Evolutionary conservation across 2,113 vertebrate species (phyloP), one percentile per base, ranked within the genome.

Genomic region (Chloropsis cyanopogon): DNA sequence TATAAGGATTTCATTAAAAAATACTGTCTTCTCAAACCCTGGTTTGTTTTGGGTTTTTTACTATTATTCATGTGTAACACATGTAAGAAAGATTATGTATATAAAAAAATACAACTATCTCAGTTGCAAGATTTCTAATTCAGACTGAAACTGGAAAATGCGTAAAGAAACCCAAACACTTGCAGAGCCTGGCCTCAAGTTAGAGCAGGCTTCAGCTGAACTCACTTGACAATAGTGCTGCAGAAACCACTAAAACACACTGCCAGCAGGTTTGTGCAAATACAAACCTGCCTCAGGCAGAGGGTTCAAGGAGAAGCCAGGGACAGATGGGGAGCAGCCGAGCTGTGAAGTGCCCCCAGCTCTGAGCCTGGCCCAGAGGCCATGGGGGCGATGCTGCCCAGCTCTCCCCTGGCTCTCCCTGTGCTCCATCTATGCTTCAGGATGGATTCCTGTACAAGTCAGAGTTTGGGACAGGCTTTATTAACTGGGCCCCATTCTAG

Each of bases 331-430:
- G 44, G 53, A 64, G n/a, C 0, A 80, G 17, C 50, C 0, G 2
- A 75, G 49, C 65, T 35, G 22, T 26, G 49, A n/a, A 39, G 41
- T 31, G 25, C 6, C 1, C 20, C 28, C 18, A 39, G 49, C 11
- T 66, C 21, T 11, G 24, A 68, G 63, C 11, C 18, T 0, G 0
- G 54, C 46, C 50, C 21, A 21, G 29, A 7, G 6, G 18, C 12
- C 31, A 61, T 0, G 0, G 77, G 50, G 35, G 29, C 0, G 0
- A 42, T 4, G 35, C 3, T 47, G 52, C 49, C 69, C 28, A 47
- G 29, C 56, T 47, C 42, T 53, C 4, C 53, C 46, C 10, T 1
- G 0, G 44, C 39, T 59, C n/a, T 5, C 82, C 60, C 75, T 31
- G 52, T 23, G 37, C 54, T 73, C 71, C 19, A 5, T 35, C 66